phyloP scores from a whole-genome alignment of 2,888 invertebrate genomes.

The Cactoblastis cactorum region DNA sequence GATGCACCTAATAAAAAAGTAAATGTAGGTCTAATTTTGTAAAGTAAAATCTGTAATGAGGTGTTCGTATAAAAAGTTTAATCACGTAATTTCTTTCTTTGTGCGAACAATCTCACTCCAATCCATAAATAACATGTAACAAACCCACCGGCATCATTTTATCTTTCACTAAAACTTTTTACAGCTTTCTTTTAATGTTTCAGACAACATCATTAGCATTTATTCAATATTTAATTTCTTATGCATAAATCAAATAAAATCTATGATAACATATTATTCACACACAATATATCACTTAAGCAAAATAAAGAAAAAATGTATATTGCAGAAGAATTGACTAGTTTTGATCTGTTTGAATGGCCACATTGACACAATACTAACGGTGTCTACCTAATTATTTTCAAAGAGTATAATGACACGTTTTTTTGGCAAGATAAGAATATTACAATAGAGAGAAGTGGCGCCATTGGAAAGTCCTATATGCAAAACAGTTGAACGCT shows the following conservation, averaged over 20 bases:
- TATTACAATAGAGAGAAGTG: conserved; percentile 54
- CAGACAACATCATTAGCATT: conserved; percentile 38
- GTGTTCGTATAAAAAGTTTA: background rate
- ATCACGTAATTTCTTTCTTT: background rate
- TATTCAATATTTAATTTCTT: conserved; percentile 27
- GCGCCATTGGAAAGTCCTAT: conserved; percentile 34
- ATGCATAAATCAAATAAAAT: conserved; percentile 10
- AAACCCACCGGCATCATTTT: conserved; percentile 30
- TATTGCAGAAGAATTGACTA: conserved; percentile 44
- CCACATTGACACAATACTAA: conserved; percentile 27
- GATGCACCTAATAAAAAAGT: conserved; percentile 6
- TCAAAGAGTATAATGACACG: conserved; percentile 39
- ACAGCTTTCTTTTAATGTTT: conserved; percentile 28
- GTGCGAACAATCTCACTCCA: background rate
- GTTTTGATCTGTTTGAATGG: conserved; percentile 35
- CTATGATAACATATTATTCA: conserved; percentile 20
- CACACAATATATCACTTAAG: conserved; percentile 36
- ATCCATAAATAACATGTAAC: background rate
- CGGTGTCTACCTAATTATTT: conserved; percentile 27
- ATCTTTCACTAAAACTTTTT: conserved; percentile 24
- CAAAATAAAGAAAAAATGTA: conserved; percentile 31
- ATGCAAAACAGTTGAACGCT: conserved; percentile 32
- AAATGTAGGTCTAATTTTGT: conserved; percentile 4
- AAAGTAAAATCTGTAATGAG: conserved; percentile 17
- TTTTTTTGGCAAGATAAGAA: conserved; percentile 56